A percentile compares a stretch with the other conserved stretches of the same genome.
Evolutionary conservation across 2,113 vertebrate genomes (phyloP).

Genomic region (Falco punctatus): DNA sequence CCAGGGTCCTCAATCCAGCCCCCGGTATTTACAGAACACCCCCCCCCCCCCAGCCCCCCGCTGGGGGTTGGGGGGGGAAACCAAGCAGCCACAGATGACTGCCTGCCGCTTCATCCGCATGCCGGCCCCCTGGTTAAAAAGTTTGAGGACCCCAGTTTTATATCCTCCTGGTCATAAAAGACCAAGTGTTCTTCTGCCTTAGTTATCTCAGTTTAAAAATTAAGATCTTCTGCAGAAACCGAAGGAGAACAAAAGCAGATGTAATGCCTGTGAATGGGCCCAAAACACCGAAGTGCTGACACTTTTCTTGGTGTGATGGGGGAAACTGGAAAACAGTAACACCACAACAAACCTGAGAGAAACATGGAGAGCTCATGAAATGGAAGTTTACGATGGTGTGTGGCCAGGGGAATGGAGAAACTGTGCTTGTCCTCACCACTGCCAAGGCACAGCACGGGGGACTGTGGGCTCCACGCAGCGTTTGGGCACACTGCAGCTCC

Average conservation of each 20-base stretch:
- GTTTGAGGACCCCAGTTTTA: neutral
- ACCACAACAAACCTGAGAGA: neutral
- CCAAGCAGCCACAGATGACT: no score
- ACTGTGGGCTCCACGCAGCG: fast-evolving
- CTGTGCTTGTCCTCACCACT: neutral
- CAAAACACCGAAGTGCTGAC: neutral
- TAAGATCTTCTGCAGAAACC: neutral
- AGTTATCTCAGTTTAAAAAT: neutral
- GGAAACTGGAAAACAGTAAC: neutral
- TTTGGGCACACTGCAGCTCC: neutral
- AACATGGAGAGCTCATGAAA: neutral
- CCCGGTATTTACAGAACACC: no score
- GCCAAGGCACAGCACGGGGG: fast-evolving
- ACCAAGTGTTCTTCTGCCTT: neutral
- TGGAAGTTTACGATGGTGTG: fast-evolving
- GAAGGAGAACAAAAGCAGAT: neutral
- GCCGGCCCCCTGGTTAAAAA: no score
- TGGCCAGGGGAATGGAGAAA: neutral
- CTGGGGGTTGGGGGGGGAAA: no score
- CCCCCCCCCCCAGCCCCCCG: no score
- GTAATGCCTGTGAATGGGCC: neutral
- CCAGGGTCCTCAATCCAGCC: no score
- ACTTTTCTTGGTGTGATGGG: neutral
- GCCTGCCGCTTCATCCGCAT: no score
- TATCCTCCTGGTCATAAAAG: neutral